Evolutionary conservation across 1,140 invertebrate genomes (phyloP), one percentile per base, ranked within the genome.

Genomic region (Macrotrachela quadricornifera): DNA sequence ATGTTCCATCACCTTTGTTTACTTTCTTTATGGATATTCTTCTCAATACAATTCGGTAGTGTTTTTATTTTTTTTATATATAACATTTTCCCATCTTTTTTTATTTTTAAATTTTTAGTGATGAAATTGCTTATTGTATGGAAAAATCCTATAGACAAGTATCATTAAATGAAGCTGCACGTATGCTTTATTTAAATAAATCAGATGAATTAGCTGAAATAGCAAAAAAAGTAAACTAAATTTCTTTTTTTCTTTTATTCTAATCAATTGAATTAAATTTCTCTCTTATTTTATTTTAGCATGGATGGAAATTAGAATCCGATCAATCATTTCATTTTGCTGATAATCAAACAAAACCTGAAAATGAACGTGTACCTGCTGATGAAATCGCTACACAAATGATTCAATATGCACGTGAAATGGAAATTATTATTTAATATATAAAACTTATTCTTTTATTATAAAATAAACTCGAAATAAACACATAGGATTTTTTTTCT

Each of bases 11-110:
- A 11, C 81, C 83, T 54, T 84, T 81, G 51, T 97, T 95, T 67
- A 88, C 83, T 54, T 84, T 88, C 60, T 99, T 99, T 66, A 96
- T 97, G 73, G 86, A 95, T 62, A 88, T 91, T 61, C 71, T 97
- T 10, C 67, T 96, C 36, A 82, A 92, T 56, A 97, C 92, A 1
- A 86, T 96, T 42, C 76, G 92, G 69, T 73, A 57, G 41, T 49
- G 52, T 15, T 11, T 10, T 13, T 46, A 16, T 21, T 54, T 40
- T 42, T 56, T 55, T 42, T 15, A 36, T 50, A 14, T 12, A 52
- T 18, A 14, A 8, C 50, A 10, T 11, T 8, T 56, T 12, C 18
- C 13, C n/a, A 14, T 21, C 17, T 15, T 16, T 18, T 42, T 0
- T 21, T 40, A 40, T 54, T 50, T 18, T 49, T 15, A 36, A n/a